Conservation (phyloP, 2,888 invertebrate species). For the Acleris cristana region DNA sequence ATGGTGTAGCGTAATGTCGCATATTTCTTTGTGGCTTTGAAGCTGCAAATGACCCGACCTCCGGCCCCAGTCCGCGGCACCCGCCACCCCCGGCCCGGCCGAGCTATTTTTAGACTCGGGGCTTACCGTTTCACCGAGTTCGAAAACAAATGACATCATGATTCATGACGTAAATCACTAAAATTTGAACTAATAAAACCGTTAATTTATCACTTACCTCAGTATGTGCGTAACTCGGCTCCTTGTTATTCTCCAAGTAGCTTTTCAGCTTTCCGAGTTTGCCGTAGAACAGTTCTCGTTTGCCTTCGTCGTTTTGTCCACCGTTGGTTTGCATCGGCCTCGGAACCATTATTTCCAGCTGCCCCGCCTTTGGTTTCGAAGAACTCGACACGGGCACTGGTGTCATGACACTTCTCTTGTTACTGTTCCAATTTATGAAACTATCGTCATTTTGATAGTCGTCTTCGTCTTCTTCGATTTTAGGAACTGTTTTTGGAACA, state of each 20-base stretch:
- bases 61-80: slow-evolving; percentile 68
- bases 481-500: slow-evolving; percentile 74
- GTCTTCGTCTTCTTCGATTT: slow-evolving; percentile 70
- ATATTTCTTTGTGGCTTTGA: slow-evolving; percentile 23
- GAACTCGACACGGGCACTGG: slow-evolving; percentile 60
- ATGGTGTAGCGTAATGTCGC: slow-evolving; percentile 16
- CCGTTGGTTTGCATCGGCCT: slow-evolving; percentile 80
- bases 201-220: slow-evolving; percentile 77
- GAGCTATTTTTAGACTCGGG: slow-evolving; percentile 79
- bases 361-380: slow-evolving; percentile 66
- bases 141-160: slow-evolving; percentile 49
- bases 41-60: slow-evolving; percentile 72
- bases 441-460: slow-evolving; percentile 78
- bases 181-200: slow-evolving; percentile 29
- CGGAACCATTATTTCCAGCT: slow-evolving; percentile 86
- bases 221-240: slow-evolving; percentile 77
- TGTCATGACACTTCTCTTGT: slow-evolving; percentile 75
- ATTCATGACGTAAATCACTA: slow-evolving; percentile 41
- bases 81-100: slow-evolving; percentile 74
- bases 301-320: slow-evolving; percentile 56
- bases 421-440: slow-evolving; percentile 80
- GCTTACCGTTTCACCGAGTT: slow-evolving; percentile 59
- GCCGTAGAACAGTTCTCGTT: slow-evolving; percentile 73
- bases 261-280: slow-evolving; percentile 74
- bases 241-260: slow-evolving; percentile 62